Evolutionary conservation across 2,888 invertebrate species (phyloP).

Genomic region (Dynastes hyllus): DNA sequence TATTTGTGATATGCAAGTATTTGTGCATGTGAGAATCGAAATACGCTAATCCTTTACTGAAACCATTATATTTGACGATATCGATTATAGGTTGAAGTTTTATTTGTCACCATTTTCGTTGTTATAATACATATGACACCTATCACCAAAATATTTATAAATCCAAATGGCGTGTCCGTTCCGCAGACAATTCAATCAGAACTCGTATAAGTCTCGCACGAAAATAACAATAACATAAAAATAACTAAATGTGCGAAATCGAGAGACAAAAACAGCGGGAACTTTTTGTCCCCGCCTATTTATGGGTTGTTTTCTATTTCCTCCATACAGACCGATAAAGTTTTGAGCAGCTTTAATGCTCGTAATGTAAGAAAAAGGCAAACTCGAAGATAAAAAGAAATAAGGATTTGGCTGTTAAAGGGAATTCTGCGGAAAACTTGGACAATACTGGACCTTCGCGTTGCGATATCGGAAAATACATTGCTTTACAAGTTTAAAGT

Average conservation of each 20-base stretch:
- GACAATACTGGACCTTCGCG: conserved; percentile 9
- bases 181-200: conserved; percentile 27
- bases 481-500: conserved; percentile 34
- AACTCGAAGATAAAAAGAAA: conserved; percentile 16
- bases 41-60: too few relatives aligned
- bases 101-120: too few relatives aligned
- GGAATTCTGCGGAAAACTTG: conserved; percentile 30
- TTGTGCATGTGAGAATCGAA: too few relatives aligned
- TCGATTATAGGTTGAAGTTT: too few relatives aligned
- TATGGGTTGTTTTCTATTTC: conserved; percentile 34
- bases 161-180: conserved; percentile 5
- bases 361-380: conserved; percentile 27
- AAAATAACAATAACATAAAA: conserved; percentile 33
- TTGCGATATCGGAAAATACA: conserved; percentile 24
- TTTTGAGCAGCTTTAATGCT: conserved; percentile 33
- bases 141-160: conserved; percentile 6
- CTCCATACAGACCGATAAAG: conserved; percentile 30
- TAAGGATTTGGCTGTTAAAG: conserved; percentile 26
- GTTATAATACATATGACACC: too few relatives aligned
- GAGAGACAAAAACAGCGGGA: neutral
- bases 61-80: too few relatives aligned
- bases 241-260: conserved; percentile 28
- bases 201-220: conserved; percentile 10
- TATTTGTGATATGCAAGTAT: too few relatives aligned
- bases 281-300: conserved; percentile 17